Evolutionary conservation across 2,113 vertebrate genomes (phyloP).

Genomic region (Sphaerodactylus townsendi): DNA sequence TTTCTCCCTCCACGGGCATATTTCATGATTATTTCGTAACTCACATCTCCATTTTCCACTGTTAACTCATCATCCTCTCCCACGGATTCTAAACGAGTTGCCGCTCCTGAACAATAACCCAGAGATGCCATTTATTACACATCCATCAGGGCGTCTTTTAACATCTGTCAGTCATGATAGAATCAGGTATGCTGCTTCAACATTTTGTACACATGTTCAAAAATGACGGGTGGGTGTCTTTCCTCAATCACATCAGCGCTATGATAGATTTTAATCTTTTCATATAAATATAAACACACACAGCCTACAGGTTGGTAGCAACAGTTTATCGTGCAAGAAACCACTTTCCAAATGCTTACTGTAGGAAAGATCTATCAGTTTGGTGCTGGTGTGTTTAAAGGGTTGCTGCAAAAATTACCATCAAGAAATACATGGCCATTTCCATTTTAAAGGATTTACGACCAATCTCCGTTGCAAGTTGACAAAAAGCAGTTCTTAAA

Average conservation of each 20-base stretch:
- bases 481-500: background rate
- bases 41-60: constrained; percentile 80
- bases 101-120: constrained; percentile 74
- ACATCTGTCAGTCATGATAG: constrained; percentile 15
- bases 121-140: constrained; percentile 16
- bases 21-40: constrained; percentile 78
- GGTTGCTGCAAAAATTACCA: background rate
- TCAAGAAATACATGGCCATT: background rate
- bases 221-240: constrained; percentile 10
- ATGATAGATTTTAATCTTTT: background rate
- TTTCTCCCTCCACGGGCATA: constrained; percentile 84
- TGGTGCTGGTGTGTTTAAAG: background rate
- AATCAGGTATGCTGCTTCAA: background rate
- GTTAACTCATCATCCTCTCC: constrained; percentile 94
- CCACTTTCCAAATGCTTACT: background rate
- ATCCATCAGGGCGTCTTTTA: constrained; percentile 1
- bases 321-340: background rate
- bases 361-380: background rate
- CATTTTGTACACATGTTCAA: background rate
- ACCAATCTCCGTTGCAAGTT: background rate
- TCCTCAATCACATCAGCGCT: constrained; percentile 21
- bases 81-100: constrained; percentile 89
- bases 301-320: background rate
- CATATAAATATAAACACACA: background rate
- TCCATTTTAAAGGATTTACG: constrained; percentile 1